Percentiles rank a stretch among this genome's conserved stretches.
phyloP scores from a whole-genome alignment of 1,140 invertebrate genomes.

The Stegodyphus mimosarum region DNA sequence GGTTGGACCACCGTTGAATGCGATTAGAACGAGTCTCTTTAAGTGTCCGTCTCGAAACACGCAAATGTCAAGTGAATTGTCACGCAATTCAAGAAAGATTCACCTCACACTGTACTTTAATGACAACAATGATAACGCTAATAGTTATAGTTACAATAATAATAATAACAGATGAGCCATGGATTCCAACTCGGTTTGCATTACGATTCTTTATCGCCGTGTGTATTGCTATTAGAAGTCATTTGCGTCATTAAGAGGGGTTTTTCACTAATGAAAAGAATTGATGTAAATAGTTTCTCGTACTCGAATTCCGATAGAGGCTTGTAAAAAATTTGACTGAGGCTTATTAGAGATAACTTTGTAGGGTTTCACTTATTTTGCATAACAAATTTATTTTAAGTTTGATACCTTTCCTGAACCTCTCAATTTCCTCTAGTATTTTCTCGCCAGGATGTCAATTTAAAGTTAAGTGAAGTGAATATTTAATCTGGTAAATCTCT shows the following conservation, averaged over 20 bases:
- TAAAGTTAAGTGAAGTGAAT: too few species aligned
- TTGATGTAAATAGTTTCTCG: neutral
- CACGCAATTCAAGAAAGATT: constrained; percentile 21
- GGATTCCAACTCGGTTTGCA: neutral
- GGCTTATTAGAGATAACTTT: too few species aligned
- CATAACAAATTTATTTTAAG: too few species aligned
- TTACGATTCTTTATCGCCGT: constrained; percentile 6
- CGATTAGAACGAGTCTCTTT: constrained; percentile 38
- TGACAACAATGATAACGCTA: constrained; percentile 40
- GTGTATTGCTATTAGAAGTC: neutral
- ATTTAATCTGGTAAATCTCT: too few species aligned
- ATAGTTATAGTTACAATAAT: neutral
- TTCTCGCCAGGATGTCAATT: too few species aligned
- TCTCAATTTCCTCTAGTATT: too few species aligned
- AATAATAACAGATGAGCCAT: too few species aligned
- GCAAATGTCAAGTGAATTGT: constrained; percentile 19
- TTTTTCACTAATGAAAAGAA: neutral
- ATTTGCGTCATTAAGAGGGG: neutral
- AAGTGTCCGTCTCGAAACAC: constrained; percentile 44
- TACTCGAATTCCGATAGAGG: too few species aligned
- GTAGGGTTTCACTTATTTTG: too few species aligned
- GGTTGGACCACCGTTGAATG: constrained; percentile 11
- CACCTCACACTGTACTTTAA: constrained; percentile 24
- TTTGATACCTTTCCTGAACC: too few species aligned
- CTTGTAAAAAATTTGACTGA: too few species aligned